Percentiles rank a stretch among this genome's conserved stretches.
Evolutionary conservation across 2,888 invertebrate species (phyloP).

Genomic region (Drosophila aldrichi): DNA sequence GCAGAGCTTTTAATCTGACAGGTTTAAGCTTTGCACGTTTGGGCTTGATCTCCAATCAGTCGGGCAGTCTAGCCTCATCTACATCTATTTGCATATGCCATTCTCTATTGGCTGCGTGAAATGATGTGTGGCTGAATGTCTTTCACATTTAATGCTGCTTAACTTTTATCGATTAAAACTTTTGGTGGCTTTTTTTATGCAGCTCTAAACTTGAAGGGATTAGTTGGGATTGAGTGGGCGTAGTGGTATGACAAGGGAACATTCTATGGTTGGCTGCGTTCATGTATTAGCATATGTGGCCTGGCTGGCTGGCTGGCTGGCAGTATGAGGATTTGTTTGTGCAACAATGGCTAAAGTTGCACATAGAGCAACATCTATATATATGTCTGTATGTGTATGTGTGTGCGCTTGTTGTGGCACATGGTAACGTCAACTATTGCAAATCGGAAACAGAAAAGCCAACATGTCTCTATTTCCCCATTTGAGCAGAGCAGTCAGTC

Average conservation of each 20-base stretch:
- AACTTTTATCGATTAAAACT: constrained; percentile 40
- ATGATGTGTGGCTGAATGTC: constrained; percentile 9
- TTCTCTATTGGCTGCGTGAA: neutral
- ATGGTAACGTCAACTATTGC: constrained; percentile 68
- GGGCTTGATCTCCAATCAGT: neutral
- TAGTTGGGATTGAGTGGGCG: constrained; percentile 55
- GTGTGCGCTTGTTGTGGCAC: constrained; percentile 36
- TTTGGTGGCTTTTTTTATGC: constrained; percentile 26
- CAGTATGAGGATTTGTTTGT: constrained; percentile 53
- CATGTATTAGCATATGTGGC: constrained; percentile 78
- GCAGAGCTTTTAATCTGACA: too few species aligned
- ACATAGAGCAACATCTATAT: constrained; percentile 19
- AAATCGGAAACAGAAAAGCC: constrained; percentile 76
- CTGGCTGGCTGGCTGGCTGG: constrained; percentile 9
- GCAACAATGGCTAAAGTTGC: constrained; percentile 59
- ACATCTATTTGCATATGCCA: neutral
- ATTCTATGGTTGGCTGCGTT: constrained; percentile 56
- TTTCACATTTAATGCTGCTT: constrained; percentile 28
- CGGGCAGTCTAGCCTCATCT: neutral
- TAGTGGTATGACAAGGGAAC: constrained; percentile 34
- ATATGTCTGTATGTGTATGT: neutral
- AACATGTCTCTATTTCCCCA: constrained; percentile 80
- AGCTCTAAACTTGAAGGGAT: constrained; percentile 24
- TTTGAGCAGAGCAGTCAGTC: constrained; percentile 61
- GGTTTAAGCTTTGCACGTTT: neutral